Percentiles rank a stretch among this genome's conserved stretches.
Conservation (phyloP, 2,888 invertebrate species). For the Caenorhabditis virilis region DNA sequence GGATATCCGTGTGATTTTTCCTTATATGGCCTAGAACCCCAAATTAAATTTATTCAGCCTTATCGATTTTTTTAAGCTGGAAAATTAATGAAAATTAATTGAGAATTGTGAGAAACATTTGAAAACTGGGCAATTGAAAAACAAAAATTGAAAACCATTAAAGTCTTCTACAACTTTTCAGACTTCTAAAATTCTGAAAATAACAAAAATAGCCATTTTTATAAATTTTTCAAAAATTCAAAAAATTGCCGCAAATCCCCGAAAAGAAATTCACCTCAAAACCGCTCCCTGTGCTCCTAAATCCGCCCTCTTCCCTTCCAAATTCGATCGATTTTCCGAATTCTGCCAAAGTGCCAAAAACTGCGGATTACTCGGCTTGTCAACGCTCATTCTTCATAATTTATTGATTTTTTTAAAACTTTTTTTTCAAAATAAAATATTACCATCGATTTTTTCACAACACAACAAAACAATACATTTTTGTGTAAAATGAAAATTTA, state of each 20-base stretch:
- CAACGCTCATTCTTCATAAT: neutral
- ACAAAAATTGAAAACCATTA: neutral
- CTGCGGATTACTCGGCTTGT: slow-evolving; percentile 7
- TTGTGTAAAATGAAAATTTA: neutral
- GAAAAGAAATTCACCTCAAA: slow-evolving; percentile 4
- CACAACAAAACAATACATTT: too few species aligned
- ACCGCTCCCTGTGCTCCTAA: slow-evolving; percentile 5
- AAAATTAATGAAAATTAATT: too few species aligned
- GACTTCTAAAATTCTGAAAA: too few species aligned
- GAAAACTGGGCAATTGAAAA: neutral
- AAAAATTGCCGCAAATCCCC: neutral
- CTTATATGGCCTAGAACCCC: too few species aligned
- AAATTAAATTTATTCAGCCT: too few species aligned
- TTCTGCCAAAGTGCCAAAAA: slow-evolving; percentile 32
- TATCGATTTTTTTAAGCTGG: too few species aligned
- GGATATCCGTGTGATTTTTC: too few species aligned
- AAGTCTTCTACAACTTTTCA: too few species aligned
- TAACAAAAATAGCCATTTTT: too few species aligned
- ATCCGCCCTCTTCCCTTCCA: slow-evolving; percentile 22
- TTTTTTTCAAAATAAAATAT: neutral
- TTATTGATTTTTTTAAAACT: too few species aligned
- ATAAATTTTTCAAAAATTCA: neutral
- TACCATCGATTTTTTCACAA: too few species aligned
- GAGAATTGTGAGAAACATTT: too few species aligned
- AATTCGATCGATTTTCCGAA: slow-evolving; percentile 23